phyloP scores from a whole-genome alignment of 2,888 invertebrate species.

The Punctoribates punctum region DNA sequence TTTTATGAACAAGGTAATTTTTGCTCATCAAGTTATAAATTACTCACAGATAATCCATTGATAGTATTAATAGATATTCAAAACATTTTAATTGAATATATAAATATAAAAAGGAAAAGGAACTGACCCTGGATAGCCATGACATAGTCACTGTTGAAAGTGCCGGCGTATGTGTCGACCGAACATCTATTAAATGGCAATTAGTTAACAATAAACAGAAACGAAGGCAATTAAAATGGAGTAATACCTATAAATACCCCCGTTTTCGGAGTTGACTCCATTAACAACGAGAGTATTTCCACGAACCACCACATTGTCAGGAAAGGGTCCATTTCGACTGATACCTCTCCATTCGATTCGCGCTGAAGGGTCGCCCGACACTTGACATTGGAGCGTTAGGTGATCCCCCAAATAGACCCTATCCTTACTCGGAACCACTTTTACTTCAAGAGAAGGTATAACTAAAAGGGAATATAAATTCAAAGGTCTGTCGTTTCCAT shows the following conservation, averaged over 20 bases:
- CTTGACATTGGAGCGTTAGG: slow-evolving; percentile 65
- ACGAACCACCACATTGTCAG: slow-evolving; percentile 60
- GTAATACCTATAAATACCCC: slow-evolving; percentile 60
- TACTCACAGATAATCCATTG: slow-evolving; percentile 42
- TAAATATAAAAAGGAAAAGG: background rate
- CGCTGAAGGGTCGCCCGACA: slow-evolving; percentile 57
- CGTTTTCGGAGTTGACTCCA: slow-evolving; percentile 62
- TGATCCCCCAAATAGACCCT: slow-evolving; percentile 61
- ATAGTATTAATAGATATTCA: slow-evolving; percentile 10
- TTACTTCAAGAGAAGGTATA: slow-evolving; percentile 50
- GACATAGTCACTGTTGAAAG: slow-evolving; percentile 60
- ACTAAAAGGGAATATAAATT: slow-evolving; percentile 37
- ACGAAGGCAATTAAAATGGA: background rate
- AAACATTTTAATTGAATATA: background rate
- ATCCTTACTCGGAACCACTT: slow-evolving; percentile 56
- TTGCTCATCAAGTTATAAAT: too few relatives aligned
- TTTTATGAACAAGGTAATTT: too few relatives aligned
- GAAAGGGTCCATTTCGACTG: slow-evolving; percentile 56
- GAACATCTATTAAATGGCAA: slow-evolving; percentile 58
- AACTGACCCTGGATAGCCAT: slow-evolving; percentile 60
- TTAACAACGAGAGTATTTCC: slow-evolving; percentile 61
- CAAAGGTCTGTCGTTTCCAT: background rate
- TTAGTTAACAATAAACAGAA: background rate
- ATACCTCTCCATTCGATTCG: slow-evolving; percentile 63
- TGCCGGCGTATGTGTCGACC: slow-evolving; percentile 59